These are phyloP conservation scores for Rhogogaster chlorosoma DNA, from an alignment of 2,888 invertebrate species.

Conservation along the genomic window DNA sequence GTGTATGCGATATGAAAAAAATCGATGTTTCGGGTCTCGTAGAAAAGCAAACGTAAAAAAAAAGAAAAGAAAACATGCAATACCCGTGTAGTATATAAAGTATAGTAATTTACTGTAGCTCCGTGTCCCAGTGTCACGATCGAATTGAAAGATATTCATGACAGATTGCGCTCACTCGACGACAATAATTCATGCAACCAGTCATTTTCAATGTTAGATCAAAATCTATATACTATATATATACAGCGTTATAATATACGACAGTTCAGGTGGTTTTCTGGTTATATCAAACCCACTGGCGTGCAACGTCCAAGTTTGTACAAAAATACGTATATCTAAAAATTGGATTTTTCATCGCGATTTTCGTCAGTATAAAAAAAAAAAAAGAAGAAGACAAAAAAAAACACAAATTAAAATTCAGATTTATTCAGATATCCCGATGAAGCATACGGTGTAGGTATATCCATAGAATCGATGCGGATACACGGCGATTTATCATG, in stretches of 20 bases:
- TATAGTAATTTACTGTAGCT: not conserved
- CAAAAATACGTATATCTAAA: not conserved
- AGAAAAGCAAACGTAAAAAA: not conserved
- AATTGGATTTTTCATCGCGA: not conserved
- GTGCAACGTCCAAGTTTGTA: not conserved
- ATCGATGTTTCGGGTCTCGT: conserved; percentile 1
- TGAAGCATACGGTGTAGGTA: too few relatives aligned
- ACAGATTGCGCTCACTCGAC: not conserved
- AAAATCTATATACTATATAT: not conserved
- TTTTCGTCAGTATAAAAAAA: not conserved
- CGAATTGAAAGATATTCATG: conserved; percentile 21
- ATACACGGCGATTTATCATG: too few relatives aligned
- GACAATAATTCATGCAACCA: conserved; percentile 29
- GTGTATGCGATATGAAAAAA: not conserved
- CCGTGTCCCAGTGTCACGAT: conserved; percentile 12
- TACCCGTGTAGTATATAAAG: not conserved
- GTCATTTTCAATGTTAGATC: conserved; percentile 38
- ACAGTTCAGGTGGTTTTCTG: not conserved
- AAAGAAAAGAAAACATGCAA: not conserved
- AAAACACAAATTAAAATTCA: not conserved
- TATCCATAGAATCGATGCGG: too few relatives aligned
- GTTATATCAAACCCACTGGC: not conserved
- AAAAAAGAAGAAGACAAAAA: not conserved
- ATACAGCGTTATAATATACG: not conserved
- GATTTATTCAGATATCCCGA: too few relatives aligned